These are phyloP conservation scores for Oopsacas minuta DNA, from an alignment of 37 sponge, comb jelly and placozoan genomes.

Conservation along the genomic window DNA sequence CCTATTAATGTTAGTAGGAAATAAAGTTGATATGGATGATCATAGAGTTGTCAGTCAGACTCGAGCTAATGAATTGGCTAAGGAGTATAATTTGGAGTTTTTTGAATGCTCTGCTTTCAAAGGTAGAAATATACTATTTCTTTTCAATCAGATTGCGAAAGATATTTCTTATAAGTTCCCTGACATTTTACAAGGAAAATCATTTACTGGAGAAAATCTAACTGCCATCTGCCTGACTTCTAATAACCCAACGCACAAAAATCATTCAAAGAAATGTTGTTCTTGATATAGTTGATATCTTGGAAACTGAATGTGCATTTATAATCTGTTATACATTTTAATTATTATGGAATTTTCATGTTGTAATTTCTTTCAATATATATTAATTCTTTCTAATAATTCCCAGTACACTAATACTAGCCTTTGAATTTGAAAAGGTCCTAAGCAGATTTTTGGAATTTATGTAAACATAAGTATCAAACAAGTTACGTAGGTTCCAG, in stretches of 20 bases:
- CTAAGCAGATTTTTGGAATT: too few relatives aligned
- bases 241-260: not conserved
- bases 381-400: not conserved
- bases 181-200: not conserved
- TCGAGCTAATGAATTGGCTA: not conserved
- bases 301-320: not conserved
- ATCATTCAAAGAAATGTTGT: not conserved
- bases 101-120: conserved; percentile 7
- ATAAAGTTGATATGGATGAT: not conserved
- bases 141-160: conserved; percentile 7
- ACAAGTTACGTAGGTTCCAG: too few relatives aligned
- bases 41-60: not conserved
- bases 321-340: not conserved
- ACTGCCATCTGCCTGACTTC: not conserved
- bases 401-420: too few relatives aligned
- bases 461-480: too few relatives aligned
- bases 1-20: not conserved
- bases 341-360: too few relatives aligned
- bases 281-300: not conserved
- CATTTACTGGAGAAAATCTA: not conserved
- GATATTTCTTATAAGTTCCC: not conserved
- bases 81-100: not conserved
- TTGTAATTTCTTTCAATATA: too few relatives aligned
- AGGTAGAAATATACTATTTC: not conserved
- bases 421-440: too few relatives aligned